phyloP scores from a whole-genome alignment of 92 coral and sea anemone genomes.

The Metridium senile region DNA sequence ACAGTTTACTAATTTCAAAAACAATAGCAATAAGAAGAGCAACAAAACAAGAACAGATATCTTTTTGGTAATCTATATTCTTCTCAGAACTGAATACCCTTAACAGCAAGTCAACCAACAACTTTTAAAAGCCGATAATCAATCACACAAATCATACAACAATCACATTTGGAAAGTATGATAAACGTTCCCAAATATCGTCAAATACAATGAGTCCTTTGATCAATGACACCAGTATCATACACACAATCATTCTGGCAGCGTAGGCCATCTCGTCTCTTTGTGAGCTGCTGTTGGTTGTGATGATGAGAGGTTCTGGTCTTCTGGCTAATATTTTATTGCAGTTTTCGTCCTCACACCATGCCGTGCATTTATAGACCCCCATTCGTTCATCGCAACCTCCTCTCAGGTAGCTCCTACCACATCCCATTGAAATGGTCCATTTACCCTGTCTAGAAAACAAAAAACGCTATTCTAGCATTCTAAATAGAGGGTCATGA shows the following conservation, averaged over 20 bases:
- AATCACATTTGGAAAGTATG: slow-evolving; percentile 25
- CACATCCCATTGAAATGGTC: slow-evolving; percentile 47
- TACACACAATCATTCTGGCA: background rate
- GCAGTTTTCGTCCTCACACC: slow-evolving; percentile 48
- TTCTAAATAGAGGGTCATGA: too few relatives aligned
- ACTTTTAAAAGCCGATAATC: too few relatives aligned
- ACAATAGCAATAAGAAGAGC: too few relatives aligned
- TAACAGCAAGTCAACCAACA: too few relatives aligned
- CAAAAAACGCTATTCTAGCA: too few relatives aligned
- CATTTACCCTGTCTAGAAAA: slow-evolving; percentile 28
- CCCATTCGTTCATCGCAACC: slow-evolving; percentile 65
- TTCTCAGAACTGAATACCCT: too few relatives aligned
- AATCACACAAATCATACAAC: background rate
- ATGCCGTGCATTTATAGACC: slow-evolving; percentile 34
- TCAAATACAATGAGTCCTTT: slow-evolving; percentile 3
- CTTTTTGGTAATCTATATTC: too few relatives aligned
- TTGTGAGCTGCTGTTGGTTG: background rate
- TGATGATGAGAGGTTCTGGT: slow-evolving; percentile 14
- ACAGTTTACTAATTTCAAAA: too few relatives aligned
- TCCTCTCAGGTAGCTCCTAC: slow-evolving; percentile 30
- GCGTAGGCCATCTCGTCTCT: slow-evolving; percentile 10
- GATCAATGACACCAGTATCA: background rate
- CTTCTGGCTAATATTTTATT: slow-evolving; percentile 35
- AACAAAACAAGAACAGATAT: too few relatives aligned
- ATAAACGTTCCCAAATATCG: background rate